Conservation (phyloP, 2,888 invertebrate genomes). For the Watsonalla cultraria region DNA sequence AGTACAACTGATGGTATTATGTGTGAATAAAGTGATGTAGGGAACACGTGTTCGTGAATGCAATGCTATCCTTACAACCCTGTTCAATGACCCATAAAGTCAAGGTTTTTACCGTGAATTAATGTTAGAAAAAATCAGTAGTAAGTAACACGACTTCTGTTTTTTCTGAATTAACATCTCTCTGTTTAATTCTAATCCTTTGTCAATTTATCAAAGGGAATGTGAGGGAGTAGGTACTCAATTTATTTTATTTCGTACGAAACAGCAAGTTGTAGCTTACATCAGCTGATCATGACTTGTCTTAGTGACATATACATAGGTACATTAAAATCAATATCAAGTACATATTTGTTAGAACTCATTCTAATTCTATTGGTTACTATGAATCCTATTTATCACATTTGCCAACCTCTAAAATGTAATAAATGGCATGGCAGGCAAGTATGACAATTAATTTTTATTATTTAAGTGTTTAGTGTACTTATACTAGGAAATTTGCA, state of each 20-base stretch:
- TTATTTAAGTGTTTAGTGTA: not conserved
- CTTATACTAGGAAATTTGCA: not conserved
- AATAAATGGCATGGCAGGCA: too few species aligned
- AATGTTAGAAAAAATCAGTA: not conserved
- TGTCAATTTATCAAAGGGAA: too few species aligned
- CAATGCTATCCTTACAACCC: conserved; percentile 26
- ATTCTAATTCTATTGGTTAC: not conserved
- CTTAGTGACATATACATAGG: not conserved
- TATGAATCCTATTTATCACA: too few species aligned
- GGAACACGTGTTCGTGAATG: conserved; percentile 36
- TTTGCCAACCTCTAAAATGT: too few species aligned
- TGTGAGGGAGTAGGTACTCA: too few species aligned
- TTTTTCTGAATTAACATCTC: too few species aligned
- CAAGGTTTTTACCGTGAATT: not conserved
- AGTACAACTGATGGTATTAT: conserved; percentile 32
- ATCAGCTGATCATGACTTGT: not conserved
- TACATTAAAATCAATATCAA: not conserved
- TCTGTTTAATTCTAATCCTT: too few species aligned
- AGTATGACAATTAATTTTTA: too few species aligned
- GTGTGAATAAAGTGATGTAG: conserved; percentile 3
- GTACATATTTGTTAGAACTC: not conserved
- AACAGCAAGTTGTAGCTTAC: not conserved
- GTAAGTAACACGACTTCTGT: not conserved
- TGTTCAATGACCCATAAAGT: conserved; percentile 32
- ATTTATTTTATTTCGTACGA: too few species aligned